These are phyloP conservation scores for Lithophane ornitopus DNA, from an alignment of 2,888 invertebrate genomes.

Conservation along the genomic window DNA sequence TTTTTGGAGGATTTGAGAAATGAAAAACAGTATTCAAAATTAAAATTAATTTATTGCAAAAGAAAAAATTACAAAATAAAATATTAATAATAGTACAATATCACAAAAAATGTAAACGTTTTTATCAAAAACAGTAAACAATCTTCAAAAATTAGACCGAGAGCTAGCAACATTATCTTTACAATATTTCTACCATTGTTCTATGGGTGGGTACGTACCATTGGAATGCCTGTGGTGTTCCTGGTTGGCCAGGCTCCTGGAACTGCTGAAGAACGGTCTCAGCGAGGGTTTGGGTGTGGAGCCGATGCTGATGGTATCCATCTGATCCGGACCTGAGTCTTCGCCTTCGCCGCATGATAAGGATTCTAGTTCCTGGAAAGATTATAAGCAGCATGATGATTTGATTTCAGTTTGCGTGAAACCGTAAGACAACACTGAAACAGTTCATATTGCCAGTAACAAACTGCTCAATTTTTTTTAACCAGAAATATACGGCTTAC, in stretches of 20 bases:
- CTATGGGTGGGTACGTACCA: constrained; percentile 73
- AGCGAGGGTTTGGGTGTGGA: constrained; percentile 99
- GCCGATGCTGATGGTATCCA: constrained; percentile 98
- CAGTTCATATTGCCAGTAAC: too few relatives aligned
- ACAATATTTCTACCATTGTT: constrained; percentile 41
- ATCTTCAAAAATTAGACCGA: constrained; percentile 66
- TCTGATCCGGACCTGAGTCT: constrained; percentile 97
- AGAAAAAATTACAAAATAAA: constrained; percentile 29
- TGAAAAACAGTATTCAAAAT: constrained; percentile 45
- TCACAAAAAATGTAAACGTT: constrained; percentile 47
- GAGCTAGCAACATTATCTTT: constrained; percentile 55
- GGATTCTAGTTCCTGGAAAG: constrained; percentile 96
- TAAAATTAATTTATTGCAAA: constrained; percentile 40
- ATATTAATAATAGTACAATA: constrained; percentile 46
- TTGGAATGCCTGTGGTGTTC: constrained; percentile 88
- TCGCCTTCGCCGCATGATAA: constrained; percentile 95
- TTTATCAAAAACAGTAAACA: constrained; percentile 47
- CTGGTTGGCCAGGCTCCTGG: constrained; percentile 93
- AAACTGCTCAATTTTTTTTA: not conserved
- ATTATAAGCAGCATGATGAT: not conserved
- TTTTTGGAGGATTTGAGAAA: constrained; percentile 27
- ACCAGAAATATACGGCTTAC: not conserved
- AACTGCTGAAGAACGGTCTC: constrained; percentile 98
- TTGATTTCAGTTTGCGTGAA: too few relatives aligned
- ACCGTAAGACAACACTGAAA: too few relatives aligned